Conservation (phyloP, 1,140 invertebrate species). For the Galleria mellonella region DNA sequence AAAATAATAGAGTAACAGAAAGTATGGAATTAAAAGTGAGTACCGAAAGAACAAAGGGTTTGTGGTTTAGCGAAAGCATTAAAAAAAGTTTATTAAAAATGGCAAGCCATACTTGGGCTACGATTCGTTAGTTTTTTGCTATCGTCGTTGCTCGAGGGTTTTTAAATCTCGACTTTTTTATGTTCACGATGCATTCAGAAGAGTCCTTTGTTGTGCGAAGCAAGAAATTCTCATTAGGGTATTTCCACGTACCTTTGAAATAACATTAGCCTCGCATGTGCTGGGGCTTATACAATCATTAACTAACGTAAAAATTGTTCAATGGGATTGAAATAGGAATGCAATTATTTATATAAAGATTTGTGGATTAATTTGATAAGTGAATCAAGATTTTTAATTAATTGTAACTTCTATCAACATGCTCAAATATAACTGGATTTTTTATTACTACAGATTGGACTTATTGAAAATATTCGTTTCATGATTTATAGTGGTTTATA, state of each 20-base stretch:
- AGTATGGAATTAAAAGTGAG: constrained; percentile 21
- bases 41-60: constrained; percentile 12
- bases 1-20: constrained; percentile 23
- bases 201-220: constrained; percentile 49
- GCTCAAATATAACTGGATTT: too few relatives aligned
- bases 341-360: not conserved
- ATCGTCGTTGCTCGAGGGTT: constrained; percentile 36
- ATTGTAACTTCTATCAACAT: too few relatives aligned
- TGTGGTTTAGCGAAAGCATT: constrained; percentile 20
- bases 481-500: too few relatives aligned
- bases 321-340: constrained; percentile 25
- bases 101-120: constrained; percentile 15
- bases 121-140: constrained; percentile 27
- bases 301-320: constrained; percentile 31
- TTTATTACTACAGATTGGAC: too few relatives aligned
- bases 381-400: too few relatives aligned
- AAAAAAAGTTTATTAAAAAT: constrained; percentile 30
- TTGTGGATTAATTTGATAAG: too few relatives aligned
- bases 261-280: constrained; percentile 48
- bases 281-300: constrained; percentile 47
- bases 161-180: constrained; percentile 58
- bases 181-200: constrained; percentile 52
- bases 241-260: constrained; percentile 53
- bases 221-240: constrained; percentile 64
- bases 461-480: too few relatives aligned